Conservation (phyloP, 1,140 invertebrate genomes). For the Drosophila lini region DNA sequence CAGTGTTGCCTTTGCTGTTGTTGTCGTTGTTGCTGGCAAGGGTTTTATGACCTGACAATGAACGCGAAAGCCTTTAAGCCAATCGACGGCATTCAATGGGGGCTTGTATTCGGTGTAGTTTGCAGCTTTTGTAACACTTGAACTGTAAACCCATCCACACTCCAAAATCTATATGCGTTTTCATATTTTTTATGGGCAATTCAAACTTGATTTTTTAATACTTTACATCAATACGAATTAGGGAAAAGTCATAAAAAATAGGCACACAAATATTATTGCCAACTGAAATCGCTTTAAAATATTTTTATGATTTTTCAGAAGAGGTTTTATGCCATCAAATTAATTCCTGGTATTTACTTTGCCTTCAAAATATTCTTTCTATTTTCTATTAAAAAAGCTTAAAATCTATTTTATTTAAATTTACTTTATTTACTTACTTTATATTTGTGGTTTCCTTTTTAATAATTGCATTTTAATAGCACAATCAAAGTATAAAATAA, state of each 20-base stretch:
- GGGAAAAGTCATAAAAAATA: constrained; percentile 27
- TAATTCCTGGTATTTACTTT: background rate
- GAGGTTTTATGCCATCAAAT: background rate
- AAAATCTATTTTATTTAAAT: background rate
- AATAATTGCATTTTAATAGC: background rate
- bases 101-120: constrained; percentile 21
- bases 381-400: too few relatives aligned
- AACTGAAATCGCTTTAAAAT: background rate
- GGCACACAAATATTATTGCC: constrained; percentile 22
- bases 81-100: constrained; percentile 20
- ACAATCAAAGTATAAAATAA: background rate
- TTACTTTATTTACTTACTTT: background rate
- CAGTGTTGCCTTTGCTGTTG: constrained; percentile 55
- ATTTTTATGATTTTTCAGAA: background rate
- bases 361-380: background rate
- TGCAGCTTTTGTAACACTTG: constrained; percentile 24
- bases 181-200: constrained; percentile 42
- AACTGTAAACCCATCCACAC: constrained; percentile 15
- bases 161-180: constrained; percentile 22
- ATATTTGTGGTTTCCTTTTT: background rate
- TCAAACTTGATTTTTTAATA: constrained; percentile 43
- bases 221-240: constrained; percentile 30
- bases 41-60: constrained; percentile 71
- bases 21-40: constrained; percentile 31
- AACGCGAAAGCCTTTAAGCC: constrained; percentile 62